Conservation (phyloP, 2,888 invertebrate species). For the Molanna angustata region DNA sequence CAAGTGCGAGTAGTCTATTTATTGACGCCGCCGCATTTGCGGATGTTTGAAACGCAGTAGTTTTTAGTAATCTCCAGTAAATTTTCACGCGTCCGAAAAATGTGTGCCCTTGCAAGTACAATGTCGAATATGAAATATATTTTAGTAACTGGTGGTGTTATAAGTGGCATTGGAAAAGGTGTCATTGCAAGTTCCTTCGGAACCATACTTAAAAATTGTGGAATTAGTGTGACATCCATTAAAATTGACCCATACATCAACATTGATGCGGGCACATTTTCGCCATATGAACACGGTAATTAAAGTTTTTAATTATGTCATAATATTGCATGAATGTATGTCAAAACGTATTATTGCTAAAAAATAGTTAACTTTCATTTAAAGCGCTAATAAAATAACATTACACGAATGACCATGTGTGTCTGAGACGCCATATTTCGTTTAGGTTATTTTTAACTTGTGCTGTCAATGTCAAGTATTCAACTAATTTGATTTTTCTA, state of each 20-base stretch:
- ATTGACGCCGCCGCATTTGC: slow-evolving; percentile 12
- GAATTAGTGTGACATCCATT: slow-evolving; percentile 94
- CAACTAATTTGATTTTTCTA: slow-evolving; percentile 4
- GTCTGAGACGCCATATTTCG: slow-evolving; percentile 8
- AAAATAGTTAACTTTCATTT: too few relatives aligned
- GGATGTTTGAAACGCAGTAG: slow-evolving; percentile 6
- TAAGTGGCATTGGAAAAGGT: slow-evolving; percentile 97
- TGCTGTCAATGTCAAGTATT: slow-evolving; percentile 23
- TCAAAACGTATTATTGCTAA: too few relatives aligned
- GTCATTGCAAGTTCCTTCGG: slow-evolving; percentile 95
- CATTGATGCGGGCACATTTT: slow-evolving; percentile 98
- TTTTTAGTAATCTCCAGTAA: slow-evolving; percentile 7
- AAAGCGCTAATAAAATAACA: too few relatives aligned
- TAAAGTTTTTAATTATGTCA: too few relatives aligned
- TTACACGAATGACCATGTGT: slow-evolving; percentile 22
- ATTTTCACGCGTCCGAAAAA: slow-evolving; percentile 7
- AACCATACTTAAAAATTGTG: slow-evolving; percentile 91
- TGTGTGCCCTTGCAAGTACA: slow-evolving; percentile 21
- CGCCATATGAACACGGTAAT: slow-evolving; percentile 95
- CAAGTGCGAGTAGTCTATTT: slow-evolving; percentile 5
- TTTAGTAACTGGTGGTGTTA: slow-evolving; percentile 97
- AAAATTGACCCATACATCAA: slow-evolving; percentile 99
- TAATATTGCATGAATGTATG: too few relatives aligned
- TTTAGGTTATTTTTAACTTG: slow-evolving; percentile 21
- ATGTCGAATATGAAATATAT: slow-evolving; percentile 86